Conservation (phyloP, 2,113 vertebrate genomes). For the Stegastes partitus region DNA sequence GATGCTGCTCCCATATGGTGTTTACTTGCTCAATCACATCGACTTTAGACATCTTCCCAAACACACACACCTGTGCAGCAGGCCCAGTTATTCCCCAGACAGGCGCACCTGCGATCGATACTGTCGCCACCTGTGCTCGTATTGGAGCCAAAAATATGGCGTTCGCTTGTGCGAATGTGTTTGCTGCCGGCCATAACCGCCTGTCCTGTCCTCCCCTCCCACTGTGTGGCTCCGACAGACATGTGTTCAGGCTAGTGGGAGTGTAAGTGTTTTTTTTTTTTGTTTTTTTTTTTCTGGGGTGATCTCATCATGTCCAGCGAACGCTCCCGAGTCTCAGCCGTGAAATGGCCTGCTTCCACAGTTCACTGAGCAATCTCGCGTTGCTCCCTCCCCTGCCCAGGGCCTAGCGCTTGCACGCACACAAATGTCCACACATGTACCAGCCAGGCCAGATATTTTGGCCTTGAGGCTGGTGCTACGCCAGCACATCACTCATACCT, state of each 20-base stretch:
- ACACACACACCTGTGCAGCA: slow-evolving; percentile 58
- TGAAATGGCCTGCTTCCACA: slow-evolving; percentile 71
- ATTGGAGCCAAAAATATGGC: slow-evolving; percentile 60
- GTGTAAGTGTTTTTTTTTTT: slow-evolving; percentile 42
- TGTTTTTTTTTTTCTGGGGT: slow-evolving; percentile 39
- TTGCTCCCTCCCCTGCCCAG: slow-evolving; percentile 34
- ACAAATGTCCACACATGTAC: slow-evolving; percentile 27
- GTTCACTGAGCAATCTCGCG: slow-evolving; percentile 69
- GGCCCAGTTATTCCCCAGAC: slow-evolving; percentile 60
- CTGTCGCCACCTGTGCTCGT: slow-evolving; percentile 70
- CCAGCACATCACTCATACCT: slow-evolving; percentile 54
- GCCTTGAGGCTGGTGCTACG: slow-evolving; percentile 25
- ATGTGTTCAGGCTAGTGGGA: slow-evolving; percentile 61
- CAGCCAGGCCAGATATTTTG: slow-evolving; percentile 30
- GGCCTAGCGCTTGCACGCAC: neutral
- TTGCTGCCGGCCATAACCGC: slow-evolving; percentile 28
- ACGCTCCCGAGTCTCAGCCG: slow-evolving; percentile 51
- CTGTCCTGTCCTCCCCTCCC: slow-evolving; percentile 40
- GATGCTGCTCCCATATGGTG: slow-evolving; percentile 77
- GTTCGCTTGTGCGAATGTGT: slow-evolving; percentile 35
- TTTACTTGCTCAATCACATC: slow-evolving; percentile 78
- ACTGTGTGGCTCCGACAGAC: slow-evolving; percentile 35
- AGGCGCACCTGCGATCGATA: slow-evolving; percentile 74
- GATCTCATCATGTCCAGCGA: slow-evolving; percentile 68
- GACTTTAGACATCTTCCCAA: slow-evolving; percentile 67